Evolutionary conservation across 2,888 invertebrate genomes (phyloP), one percentile per base, ranked within the genome.

Genomic region (Lamellibrachia columna): DNA sequence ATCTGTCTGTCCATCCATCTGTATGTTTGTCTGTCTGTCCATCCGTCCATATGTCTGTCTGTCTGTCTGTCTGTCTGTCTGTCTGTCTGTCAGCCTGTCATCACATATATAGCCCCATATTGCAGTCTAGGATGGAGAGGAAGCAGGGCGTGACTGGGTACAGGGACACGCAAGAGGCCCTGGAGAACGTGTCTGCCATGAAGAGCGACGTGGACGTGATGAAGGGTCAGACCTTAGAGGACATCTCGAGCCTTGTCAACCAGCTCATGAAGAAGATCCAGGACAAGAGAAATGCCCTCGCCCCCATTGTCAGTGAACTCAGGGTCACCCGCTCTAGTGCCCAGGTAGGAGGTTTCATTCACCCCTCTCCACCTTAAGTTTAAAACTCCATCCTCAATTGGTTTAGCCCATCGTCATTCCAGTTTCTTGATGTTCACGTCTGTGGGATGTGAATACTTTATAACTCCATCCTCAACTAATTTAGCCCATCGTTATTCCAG

Each of bases 311-410:
- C 55, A 97, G 97, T 95, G 97, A 97, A 94, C 97, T 98, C 92
- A 97, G 98, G 95, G 97, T 97, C 2, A 96, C 98, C 92, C 97
- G 98, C 94, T 97, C 98, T 94, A 97, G 97, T 95, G 97, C 97
- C 92, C 96, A 96, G 95, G 97, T 96, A 97, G 96, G 97, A 98
- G 93, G 97, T 97, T 90, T 97, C 97, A 94, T 95, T 97, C 91
- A 97, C 97, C 1, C 97, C 97, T 1, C 90, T n/a, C 90, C 15
- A 40, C 40, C 40, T 40, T 40, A 40, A 40, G 40, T 40, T 40
- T 40, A 40, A 40, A 40, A 40, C 40, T 40, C 40, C 40, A 40
- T 40, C 40, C 40, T 40, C 40, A 40, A 40, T 40, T 40, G 1
- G 40, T 40, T 40, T 40, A 40, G 28, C 97, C 97, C 2, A 95